A percentile compares a stretch with the other conserved stretches of the same genome.
Evolutionary conservation across 2,888 invertebrate species (phyloP).

Genomic region (Dermolepida albohirtum): DNA sequence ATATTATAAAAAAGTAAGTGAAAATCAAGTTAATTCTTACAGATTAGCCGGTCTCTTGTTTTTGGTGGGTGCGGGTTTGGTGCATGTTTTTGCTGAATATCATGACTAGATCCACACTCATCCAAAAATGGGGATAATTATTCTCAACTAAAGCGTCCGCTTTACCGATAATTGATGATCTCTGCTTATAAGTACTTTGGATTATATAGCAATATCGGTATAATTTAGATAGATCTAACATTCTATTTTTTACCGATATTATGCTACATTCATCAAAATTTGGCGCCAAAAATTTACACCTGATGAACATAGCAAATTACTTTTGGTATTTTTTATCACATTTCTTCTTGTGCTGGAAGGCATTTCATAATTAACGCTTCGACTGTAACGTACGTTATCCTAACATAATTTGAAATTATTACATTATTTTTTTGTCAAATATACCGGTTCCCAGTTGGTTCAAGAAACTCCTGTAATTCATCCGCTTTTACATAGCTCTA

Average conservation of each 20-base stretch:
- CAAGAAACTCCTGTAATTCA: constrained; percentile 19
- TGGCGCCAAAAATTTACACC: constrained; percentile 20
- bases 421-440: not conserved
- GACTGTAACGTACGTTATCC: too few species aligned
- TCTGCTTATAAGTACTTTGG: not conserved
- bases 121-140: constrained; percentile 69
- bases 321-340: constrained; percentile 4
- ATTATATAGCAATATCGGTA: constrained; percentile 30
- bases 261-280: constrained; percentile 26
- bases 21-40: constrained; percentile 1
- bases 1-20: constrained; percentile 27
- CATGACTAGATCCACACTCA: constrained; percentile 87
- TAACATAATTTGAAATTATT: too few species aligned
- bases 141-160: not conserved
- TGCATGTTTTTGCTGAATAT: constrained; percentile 72
- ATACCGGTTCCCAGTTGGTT: constrained; percentile 13
- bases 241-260: constrained; percentile 39
- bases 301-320: not conserved
- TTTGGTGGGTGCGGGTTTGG: constrained; percentile 82
- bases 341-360: not conserved
- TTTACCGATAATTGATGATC: not conserved
- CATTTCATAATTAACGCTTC: too few species aligned
- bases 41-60: constrained; percentile 59
- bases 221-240: constrained; percentile 19
- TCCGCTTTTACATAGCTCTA: constrained; percentile 14